These are phyloP conservation scores for Novumbra hubbsi DNA, from an alignment of 2,797 vertebrate species.

Conservation along the genomic window DNA sequence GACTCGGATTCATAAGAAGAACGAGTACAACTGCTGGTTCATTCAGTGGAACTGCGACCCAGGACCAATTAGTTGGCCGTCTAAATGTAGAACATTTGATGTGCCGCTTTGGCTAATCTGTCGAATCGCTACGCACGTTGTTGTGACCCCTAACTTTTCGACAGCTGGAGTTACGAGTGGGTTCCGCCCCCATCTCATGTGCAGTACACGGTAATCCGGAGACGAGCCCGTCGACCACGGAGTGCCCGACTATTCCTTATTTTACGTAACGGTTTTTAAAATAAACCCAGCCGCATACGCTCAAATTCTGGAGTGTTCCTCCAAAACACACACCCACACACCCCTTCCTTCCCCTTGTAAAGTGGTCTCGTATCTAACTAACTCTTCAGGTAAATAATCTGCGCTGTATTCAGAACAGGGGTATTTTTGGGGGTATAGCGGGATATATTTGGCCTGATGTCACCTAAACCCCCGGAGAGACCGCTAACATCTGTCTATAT, in stretches of 20 bases:
- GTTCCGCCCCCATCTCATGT: slow-evolving; percentile 38
- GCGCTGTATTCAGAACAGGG: not conserved
- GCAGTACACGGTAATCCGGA: slow-evolving; percentile 54
- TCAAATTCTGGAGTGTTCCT: slow-evolving; percentile 29
- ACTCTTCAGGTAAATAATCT: not conserved
- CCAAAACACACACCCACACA: no score
- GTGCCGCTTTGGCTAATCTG: slow-evolving; percentile 34
- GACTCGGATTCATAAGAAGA: not conserved
- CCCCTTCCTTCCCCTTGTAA: not conserved
- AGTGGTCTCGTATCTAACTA: not conserved
- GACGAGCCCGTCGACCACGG: slow-evolving; percentile 38
- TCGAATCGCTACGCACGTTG: slow-evolving; percentile 42
- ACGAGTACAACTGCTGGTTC: not conserved
- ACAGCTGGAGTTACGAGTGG: slow-evolving; percentile 44
- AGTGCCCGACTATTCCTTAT: slow-evolving; percentile 60
- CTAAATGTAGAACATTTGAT: not conserved
- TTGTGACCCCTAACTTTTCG: slow-evolving; percentile 25
- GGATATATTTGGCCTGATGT: not conserved
- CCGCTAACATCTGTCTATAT: no score
- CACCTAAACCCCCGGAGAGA: not conserved
- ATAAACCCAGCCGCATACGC: slow-evolving; percentile 52
- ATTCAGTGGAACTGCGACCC: not conserved
- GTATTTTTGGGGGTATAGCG: not conserved
- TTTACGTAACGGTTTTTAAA: slow-evolving; percentile 63
- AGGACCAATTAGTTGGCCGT: not conserved